These are phyloP conservation scores for Urophycis tenuis DNA, from an alignment of 2,797 vertebrate genomes.

Conservation along the genomic window DNA sequence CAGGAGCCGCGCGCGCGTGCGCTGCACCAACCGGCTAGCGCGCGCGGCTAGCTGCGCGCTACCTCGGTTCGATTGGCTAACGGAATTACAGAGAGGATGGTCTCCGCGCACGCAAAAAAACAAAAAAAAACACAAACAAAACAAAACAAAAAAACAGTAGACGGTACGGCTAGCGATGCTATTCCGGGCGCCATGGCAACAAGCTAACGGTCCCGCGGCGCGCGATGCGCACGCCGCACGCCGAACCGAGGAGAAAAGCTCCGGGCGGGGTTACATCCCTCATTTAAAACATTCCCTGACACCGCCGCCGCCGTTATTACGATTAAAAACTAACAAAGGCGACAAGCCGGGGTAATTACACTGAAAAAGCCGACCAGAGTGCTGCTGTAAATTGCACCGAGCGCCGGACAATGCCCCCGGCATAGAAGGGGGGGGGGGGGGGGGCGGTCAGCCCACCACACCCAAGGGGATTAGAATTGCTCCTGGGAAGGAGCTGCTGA, in stretches of 20 bases:
- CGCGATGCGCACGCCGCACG: background rate
- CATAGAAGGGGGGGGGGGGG: no score
- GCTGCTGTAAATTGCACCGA: constrained; percentile 32
- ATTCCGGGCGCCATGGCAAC: background rate
- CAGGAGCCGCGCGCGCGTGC: background rate
- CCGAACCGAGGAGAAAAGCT: constrained; percentile 17
- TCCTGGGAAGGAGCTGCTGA: background rate
- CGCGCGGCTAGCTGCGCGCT: background rate
- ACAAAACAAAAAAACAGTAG: background rate
- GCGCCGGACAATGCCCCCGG: constrained; percentile 22
- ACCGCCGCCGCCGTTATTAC: constrained; percentile 29
- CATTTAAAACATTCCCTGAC: background rate
- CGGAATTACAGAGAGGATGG: background rate
- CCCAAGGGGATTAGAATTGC: background rate
- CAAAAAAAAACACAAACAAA: no score
- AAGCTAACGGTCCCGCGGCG: background rate
- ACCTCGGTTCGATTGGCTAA: background rate
- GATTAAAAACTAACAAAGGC: constrained; percentile 45
- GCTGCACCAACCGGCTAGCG: background rate
- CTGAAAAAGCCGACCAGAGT: constrained; percentile 23
- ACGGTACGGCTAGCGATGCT: background rate
- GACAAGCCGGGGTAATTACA: constrained; percentile 34
- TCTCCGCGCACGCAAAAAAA: no score
- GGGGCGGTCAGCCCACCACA: constrained; percentile 38
- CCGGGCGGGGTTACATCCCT: constrained; percentile 18